These are phyloP conservation scores for Villa cingulata DNA, from an alignment of 2,888 invertebrate genomes.

Conservation along the genomic window DNA sequence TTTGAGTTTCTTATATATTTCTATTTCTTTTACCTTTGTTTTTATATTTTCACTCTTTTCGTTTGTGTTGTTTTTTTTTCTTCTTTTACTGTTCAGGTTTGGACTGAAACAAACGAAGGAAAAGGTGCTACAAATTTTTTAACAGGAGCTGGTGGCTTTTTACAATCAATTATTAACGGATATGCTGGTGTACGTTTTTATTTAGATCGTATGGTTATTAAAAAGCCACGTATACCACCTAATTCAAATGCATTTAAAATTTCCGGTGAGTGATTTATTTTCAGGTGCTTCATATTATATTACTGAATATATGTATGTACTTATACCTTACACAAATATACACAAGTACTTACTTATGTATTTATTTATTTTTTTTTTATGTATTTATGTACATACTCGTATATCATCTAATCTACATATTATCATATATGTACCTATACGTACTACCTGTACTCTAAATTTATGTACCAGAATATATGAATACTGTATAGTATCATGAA, in stretches of 20 bases:
- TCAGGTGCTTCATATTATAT: background rate
- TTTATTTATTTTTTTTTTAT: background rate
- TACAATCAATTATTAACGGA: constrained; percentile 44
- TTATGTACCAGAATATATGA: too few species aligned
- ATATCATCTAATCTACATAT: too few species aligned
- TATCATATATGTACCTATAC: too few species aligned
- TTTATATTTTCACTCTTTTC: background rate
- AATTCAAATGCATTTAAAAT: constrained; percentile 34
- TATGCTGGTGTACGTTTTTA: constrained; percentile 43
- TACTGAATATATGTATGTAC: too few species aligned
- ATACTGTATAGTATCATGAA: too few species aligned
- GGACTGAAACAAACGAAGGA: constrained; percentile 43
- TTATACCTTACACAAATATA: too few species aligned
- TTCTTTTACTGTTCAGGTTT: too few species aligned
- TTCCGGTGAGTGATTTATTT: constrained; percentile 27
- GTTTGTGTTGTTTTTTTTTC: too few species aligned
- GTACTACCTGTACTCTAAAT: too few species aligned
- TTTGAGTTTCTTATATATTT: too few species aligned
- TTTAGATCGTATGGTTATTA: constrained; percentile 37
- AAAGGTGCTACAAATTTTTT: constrained; percentile 45
- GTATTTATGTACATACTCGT: background rate
- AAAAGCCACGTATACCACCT: constrained; percentile 36
- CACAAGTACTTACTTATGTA: too few species aligned
- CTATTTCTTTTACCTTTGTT: too few species aligned
- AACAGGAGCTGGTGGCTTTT: constrained; percentile 48